Evolutionary conservation across 2,113 vertebrate genomes (phyloP), one percentile per base, ranked within the genome.

Genomic region (Xyrauchen texanus): DNA sequence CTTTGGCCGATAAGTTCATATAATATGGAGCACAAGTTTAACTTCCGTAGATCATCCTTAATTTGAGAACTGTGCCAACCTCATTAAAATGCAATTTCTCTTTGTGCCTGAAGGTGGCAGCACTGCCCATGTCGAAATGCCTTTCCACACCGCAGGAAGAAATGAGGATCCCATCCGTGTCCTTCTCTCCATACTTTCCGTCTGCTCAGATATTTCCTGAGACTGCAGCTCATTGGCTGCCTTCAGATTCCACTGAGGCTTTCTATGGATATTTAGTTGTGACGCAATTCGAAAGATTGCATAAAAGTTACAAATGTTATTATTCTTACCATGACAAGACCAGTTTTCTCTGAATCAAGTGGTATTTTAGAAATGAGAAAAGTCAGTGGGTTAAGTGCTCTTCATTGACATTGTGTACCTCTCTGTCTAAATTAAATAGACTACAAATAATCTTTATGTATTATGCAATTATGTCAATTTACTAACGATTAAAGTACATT

Each of bases 21-120:
- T 57, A 10, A 57, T 12, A 70, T 44, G 5, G 9, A 58, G 42
- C 8, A 16, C 21, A 42, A 44, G 7, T 10, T 45, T 71, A 72
- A 21, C 7, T 72, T 7, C 4, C 53, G 16, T 6, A 60, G 13
- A 72, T n/a, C 13, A n/a, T n/a, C n/a, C 9, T 7, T 45, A 13
- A 58, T 15, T 5, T 11, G 9, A 7, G 21, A 4, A 11, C 51
- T 34, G 21, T 34, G 21, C 21, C 21, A 34, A 34, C 21, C 21
- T 49, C 51, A 21, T 4, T 62, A 9, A 57, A 51, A 72, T 68
- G 68, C 1, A 2, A 16, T 83, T 83, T 80, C 68, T n/a, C 57
- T 21, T 66, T 52, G 52, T 6, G 76, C 85, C 85, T 76, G 70
- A 76, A 45, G 82, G 81, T 84, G 85, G 85, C 85, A 82, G 82